Conservation (phyloP, 1,140 invertebrate species). For the Drosophila arawakana region DNA sequence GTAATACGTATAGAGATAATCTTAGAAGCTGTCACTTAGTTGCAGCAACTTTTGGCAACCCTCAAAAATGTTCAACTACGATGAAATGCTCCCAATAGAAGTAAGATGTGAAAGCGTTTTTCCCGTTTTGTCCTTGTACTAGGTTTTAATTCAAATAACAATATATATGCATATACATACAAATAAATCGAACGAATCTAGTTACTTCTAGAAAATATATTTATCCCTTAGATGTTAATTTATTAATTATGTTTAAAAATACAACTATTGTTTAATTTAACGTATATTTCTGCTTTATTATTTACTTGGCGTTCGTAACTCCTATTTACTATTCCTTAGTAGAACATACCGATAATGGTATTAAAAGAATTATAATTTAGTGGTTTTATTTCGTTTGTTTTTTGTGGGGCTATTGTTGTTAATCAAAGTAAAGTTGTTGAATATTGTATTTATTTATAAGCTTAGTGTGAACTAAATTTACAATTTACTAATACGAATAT, state of each 20-base stretch:
- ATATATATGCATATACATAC: slow-evolving; percentile 30
- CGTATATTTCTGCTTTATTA: slow-evolving; percentile 65
- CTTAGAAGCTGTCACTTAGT: slow-evolving; percentile 33
- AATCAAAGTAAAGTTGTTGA: background rate
- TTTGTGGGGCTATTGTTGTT: slow-evolving; percentile 15
- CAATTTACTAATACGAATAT: slow-evolving; percentile 3
- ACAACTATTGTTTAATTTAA: slow-evolving; percentile 17
- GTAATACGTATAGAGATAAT: slow-evolving; percentile 22
- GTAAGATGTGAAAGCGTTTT: slow-evolving; percentile 48
- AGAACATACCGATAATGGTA: slow-evolving; percentile 17
- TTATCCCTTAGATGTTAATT: slow-evolving; percentile 49
- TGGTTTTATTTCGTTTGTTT: slow-evolving; percentile 35
- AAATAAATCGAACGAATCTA: slow-evolving; percentile 15
- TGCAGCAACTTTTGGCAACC: slow-evolving; percentile 24
- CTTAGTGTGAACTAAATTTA: slow-evolving; percentile 11
- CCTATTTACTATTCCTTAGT: slow-evolving; percentile 8
- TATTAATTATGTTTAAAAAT: slow-evolving; percentile 4
- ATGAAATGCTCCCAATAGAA: slow-evolving; percentile 45
- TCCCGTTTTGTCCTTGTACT: slow-evolving; percentile 35
- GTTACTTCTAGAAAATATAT: slow-evolving; percentile 32
- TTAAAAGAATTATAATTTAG: slow-evolving; percentile 29
- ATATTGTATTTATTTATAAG: slow-evolving; percentile 2
- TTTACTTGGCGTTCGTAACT: slow-evolving; percentile 46
- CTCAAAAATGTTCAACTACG: slow-evolving; percentile 27
- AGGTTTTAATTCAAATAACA: slow-evolving; percentile 22